Base-by-base conservation (phyloP, 2,797 vertebrate species). In the Arctocebus calabarensis region DNA sequence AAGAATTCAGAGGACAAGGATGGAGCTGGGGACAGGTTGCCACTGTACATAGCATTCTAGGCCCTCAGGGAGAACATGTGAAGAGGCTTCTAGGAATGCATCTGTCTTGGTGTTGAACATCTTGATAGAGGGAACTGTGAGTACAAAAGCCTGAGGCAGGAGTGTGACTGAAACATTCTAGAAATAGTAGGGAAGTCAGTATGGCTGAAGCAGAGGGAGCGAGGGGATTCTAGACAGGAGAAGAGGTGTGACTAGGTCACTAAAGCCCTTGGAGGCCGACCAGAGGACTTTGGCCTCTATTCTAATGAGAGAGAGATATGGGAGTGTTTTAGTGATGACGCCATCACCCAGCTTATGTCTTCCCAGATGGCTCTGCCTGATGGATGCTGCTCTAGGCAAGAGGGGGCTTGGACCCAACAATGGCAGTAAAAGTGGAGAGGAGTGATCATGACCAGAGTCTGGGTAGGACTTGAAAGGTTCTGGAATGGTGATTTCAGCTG, bases 331-430 rank as follows among this genome's bases (percentile, higher is more conserved):
- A 16, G 10, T 7, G 32, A 52, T 52, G 14, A 16, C 14, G 14
- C 48, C 5, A 0, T 5, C 32, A 27, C 48, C 32, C 29, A 9
- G 19, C 1, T 20, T 20, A 0, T 23, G 14, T 25, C 34, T 37
- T 20, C 7, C 29, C 12, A 14, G 43, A 37, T 59, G 37, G 0
- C 34, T 34, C 55, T 71, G 57, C 45, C 82, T 74, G 2, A 20
- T 19, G 29, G 11, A 4, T 5, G 66, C 34, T 25, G 17, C 40
- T 55, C 34, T 78, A 5, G 12, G 84, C 55, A 25, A 45, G 17
- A 23, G 3, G 9, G n/a, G 59, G 5, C 37, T 75, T 32, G 23
- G 19, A 27, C 27, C 66, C 59, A 48, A 29, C 1, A 3, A 1
- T 27, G 3, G 27, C 87, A 29, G 13, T 14, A 23, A 62, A 43